These are phyloP conservation scores for Drosophila siamana DNA, from an alignment of 2,888 invertebrate genomes.

Conservation along the genomic window DNA sequence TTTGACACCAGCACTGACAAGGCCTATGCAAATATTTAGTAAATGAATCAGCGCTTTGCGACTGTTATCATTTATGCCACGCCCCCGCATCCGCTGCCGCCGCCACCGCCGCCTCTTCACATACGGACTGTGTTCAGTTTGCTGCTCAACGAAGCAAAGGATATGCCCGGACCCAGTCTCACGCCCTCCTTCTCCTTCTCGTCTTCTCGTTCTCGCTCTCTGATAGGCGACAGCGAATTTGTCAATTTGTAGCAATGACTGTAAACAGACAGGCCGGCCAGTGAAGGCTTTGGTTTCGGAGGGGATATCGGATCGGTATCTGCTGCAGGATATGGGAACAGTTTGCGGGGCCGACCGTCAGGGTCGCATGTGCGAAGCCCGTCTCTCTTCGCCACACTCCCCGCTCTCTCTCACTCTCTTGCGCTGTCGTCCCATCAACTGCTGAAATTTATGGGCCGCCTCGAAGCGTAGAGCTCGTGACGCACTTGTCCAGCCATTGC, in stretches of 20 bases:
- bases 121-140: slow-evolving; percentile 3
- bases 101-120: too few species aligned
- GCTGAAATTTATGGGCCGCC: slow-evolving; percentile 71
- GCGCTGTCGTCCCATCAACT: background rate
- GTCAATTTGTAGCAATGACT: slow-evolving; percentile 80
- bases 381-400: background rate
- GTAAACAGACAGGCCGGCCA: slow-evolving; percentile 69
- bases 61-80: slow-evolving; percentile 80
- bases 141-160: slow-evolving; percentile 8
- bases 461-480: slow-evolving; percentile 65
- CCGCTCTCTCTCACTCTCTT: background rate
- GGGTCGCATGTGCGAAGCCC: slow-evolving; percentile 51
- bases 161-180: background rate
- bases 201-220: background rate
- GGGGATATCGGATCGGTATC: slow-evolving; percentile 17
- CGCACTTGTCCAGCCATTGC: slow-evolving; percentile 75
- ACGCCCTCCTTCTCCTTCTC: too few species aligned
- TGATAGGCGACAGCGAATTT: slow-evolving; percentile 77
- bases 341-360: slow-evolving; percentile 3
- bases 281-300: slow-evolving; percentile 38
- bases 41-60: slow-evolving; percentile 83
- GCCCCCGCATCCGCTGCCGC: slow-evolving; percentile 22
- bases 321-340: background rate
- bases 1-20: slow-evolving; percentile 78
- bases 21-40: slow-evolving; percentile 84